Conservation (phyloP, 2,797 vertebrate species). For the Antrozous pallidus region DNA sequence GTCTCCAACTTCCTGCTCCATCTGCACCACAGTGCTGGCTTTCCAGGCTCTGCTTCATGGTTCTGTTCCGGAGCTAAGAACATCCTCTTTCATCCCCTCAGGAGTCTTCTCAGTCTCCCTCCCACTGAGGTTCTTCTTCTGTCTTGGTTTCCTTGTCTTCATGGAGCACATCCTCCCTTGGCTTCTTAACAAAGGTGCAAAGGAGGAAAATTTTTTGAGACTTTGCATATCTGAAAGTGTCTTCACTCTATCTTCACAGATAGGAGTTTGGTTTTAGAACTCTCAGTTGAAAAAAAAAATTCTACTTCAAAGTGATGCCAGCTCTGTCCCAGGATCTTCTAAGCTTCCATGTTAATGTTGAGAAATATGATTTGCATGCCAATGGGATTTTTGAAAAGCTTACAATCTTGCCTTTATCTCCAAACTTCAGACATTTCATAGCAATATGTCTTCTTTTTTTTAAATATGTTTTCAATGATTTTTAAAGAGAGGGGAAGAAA, state of each 20-base stretch:
- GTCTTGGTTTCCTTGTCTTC: not conserved
- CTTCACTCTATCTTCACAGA: not conserved
- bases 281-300: not conserved
- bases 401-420: not conserved
- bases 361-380: slow-evolving; percentile 6
- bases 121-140: not conserved
- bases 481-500: not conserved
- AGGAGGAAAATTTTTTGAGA: not conserved
- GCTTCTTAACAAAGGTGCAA: not conserved
- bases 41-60: not conserved
- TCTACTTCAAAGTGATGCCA: not conserved
- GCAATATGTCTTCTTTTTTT: not conserved
- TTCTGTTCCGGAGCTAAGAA: not conserved
- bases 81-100: not conserved
- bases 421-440: not conserved
- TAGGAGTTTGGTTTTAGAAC: not conserved
- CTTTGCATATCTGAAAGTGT: not conserved
- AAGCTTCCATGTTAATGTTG: not conserved
- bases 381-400: not conserved
- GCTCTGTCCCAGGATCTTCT: not conserved
- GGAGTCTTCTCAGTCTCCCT: not conserved
- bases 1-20: not conserved
- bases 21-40: not conserved
- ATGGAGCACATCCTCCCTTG: not conserved
- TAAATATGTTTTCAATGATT: not conserved